These are phyloP conservation scores for Crotalus viridis DNA, from an alignment of 2,113 vertebrate genomes.

Conservation along the genomic window DNA sequence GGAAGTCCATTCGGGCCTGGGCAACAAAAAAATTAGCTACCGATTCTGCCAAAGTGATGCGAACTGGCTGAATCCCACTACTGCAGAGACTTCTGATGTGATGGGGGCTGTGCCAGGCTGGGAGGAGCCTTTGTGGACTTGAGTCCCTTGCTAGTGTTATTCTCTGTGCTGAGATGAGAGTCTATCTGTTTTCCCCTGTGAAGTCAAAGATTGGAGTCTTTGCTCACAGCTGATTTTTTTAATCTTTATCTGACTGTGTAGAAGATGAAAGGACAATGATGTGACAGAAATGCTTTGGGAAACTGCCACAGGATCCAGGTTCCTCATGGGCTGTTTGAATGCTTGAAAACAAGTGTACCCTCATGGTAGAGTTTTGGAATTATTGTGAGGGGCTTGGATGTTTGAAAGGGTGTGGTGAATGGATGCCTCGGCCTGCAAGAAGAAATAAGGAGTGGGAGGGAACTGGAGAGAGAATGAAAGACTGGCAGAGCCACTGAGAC, in stretches of 20 bases:
- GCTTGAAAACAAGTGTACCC: not conserved
- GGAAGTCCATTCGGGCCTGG: too few relatives aligned
- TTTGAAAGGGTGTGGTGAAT: not conserved
- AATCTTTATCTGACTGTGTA: not conserved
- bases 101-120: not conserved
- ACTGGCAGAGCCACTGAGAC: not conserved
- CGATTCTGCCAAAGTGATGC: too few relatives aligned
- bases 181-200: not conserved
- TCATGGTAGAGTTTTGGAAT: not conserved
- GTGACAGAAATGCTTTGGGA: not conserved
- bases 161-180: not conserved
- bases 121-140: not conserved
- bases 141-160: not conserved
- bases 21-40: too few relatives aligned
- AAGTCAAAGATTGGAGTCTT: not conserved
- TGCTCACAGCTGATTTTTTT: not conserved
- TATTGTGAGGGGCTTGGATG: not conserved
- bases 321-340: not conserved
- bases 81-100: not conserved
- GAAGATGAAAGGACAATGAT: not conserved
- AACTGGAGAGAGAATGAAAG: not conserved
- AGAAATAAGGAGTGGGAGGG: not conserved
- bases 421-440: not conserved
- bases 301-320: not conserved
- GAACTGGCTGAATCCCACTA: too few relatives aligned